These are phyloP conservation scores for Priocnemis perturbator DNA, from an alignment of 2,888 invertebrate species.

Conservation along the genomic window DNA sequence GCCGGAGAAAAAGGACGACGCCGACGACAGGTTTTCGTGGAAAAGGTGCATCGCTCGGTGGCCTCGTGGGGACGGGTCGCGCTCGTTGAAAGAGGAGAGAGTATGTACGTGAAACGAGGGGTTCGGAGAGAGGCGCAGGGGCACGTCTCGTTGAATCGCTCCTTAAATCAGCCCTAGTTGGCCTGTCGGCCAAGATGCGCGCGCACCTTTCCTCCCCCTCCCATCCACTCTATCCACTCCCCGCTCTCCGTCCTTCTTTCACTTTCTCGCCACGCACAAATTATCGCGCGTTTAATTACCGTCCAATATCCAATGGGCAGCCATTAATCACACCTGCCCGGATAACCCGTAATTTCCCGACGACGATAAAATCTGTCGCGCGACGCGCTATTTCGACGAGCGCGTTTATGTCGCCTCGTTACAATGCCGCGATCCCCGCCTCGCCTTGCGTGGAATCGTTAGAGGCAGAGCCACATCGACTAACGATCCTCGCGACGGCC, in stretches of 20 bases:
- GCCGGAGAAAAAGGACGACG: conserved; percentile 27
- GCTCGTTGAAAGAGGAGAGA: conserved; percentile 9
- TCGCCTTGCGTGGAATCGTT: neutral
- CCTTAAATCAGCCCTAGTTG: conserved; percentile 64
- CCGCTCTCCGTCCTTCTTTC: neutral
- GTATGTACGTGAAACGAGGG: neutral
- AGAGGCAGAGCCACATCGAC: neutral
- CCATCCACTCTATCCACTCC: neutral
- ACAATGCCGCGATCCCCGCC: conserved; percentile 5
- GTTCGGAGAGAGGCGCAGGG: neutral
- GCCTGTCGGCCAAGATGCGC: conserved; percentile 46
- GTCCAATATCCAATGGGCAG: conserved; percentile 53
- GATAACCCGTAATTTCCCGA: conserved; percentile 60
- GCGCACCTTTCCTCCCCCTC: conserved; percentile 17
- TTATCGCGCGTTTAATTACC: conserved; percentile 67
- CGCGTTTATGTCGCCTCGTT: neutral
- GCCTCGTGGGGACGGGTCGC: conserved; percentile 14
- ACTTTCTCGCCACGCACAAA: conserved; percentile 46
- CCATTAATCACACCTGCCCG: conserved; percentile 57
- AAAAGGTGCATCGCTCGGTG: conserved; percentile 26
- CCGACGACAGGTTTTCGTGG: conserved; percentile 37
- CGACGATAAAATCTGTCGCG: conserved; percentile 60
- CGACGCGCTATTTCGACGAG: conserved; percentile 34
- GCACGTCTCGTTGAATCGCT: conserved; percentile 39
- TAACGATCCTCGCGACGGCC: too few species aligned